Conservation (phyloP, 2,888 invertebrate genomes). For the Neocrepidodera transversa region DNA sequence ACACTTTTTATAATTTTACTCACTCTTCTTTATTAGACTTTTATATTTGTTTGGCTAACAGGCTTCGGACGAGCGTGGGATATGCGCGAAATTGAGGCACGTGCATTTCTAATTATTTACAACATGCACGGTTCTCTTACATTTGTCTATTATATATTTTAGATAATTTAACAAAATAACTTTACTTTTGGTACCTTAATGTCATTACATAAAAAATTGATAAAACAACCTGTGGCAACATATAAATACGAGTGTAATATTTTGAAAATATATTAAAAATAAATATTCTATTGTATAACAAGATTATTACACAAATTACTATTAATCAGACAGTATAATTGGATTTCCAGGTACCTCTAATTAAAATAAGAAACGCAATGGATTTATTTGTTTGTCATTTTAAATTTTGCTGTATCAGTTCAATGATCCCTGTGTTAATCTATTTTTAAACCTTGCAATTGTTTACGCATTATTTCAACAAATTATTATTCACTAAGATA, state of each 20-base stretch:
- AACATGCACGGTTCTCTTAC: no score
- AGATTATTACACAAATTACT: no score
- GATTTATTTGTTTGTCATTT: not conserved
- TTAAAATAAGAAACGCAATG: not conserved
- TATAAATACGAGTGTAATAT: no score
- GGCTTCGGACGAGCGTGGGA: constrained; percentile 18
- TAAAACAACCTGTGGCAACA: no score
- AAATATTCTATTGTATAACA: no score
- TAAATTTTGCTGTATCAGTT: not conserved
- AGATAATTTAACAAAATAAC: no score
- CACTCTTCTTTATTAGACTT: constrained; percentile 34
- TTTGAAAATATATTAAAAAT: no score
- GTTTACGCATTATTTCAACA: not conserved
- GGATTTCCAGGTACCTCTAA: not conserved
- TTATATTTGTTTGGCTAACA: constrained; percentile 28
- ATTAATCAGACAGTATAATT: no score
- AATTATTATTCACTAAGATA: not conserved
- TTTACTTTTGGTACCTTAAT: no score
- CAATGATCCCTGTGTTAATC: not conserved
- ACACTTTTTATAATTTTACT: constrained; percentile 53
- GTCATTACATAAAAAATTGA: no score
- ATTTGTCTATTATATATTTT: no score
- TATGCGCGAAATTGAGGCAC: constrained; percentile 16
- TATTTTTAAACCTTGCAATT: not conserved
- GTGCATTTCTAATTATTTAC: constrained; percentile 3